Percentiles rank a stretch among this genome's conserved stretches.
Conservation (phyloP, 2,113 vertebrate genomes). For the Abramis brama region DNA sequence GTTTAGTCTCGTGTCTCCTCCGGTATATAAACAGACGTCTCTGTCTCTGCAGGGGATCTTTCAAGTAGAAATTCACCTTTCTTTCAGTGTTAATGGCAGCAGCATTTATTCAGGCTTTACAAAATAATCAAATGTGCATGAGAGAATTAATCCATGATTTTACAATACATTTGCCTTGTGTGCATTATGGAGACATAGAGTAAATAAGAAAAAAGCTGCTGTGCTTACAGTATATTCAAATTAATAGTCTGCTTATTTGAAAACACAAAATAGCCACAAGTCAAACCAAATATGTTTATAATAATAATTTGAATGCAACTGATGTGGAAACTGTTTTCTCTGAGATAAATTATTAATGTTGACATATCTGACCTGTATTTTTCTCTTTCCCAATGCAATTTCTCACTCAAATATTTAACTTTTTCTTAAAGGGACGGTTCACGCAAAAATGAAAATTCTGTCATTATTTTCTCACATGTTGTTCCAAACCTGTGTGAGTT, state of each 20-base stretch:
- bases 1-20: background rate
- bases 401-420: no score
- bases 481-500: no score
- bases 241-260: background rate
- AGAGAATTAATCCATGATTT: background rate
- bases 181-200: background rate
- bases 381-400: background rate
- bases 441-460: no score
- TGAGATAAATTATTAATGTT: background rate
- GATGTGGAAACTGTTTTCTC: background rate
- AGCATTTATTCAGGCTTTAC: constrained; percentile 2
- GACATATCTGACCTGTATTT: background rate
- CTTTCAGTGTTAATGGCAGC: background rate
- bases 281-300: background rate
- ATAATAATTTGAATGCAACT: background rate
- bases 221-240: background rate
- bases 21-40: constrained; percentile 5
- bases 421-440: no score
- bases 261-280: background rate
- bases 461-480: no score
- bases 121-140: background rate
- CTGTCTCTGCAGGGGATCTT: constrained; percentile 12
- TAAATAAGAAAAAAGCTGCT: background rate
- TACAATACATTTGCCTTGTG: background rate
- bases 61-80: background rate